Conservation (phyloP, 1,140 invertebrate species). For the Atopsyche davidsoni region DNA sequence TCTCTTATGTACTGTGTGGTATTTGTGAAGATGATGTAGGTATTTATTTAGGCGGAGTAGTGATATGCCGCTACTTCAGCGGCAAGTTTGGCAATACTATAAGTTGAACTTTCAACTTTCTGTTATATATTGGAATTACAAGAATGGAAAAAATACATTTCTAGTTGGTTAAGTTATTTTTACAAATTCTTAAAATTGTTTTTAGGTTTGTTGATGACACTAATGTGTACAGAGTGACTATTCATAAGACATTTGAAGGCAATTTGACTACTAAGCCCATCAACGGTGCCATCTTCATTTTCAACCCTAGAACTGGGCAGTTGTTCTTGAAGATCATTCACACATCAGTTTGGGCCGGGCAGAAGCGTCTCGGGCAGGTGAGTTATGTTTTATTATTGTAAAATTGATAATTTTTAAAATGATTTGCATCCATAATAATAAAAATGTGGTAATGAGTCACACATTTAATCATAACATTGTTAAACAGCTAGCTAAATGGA, state of each 20-base stretch:
- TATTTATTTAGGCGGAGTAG: no score
- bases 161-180: no score
- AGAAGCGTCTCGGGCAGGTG: slow-evolving; percentile 81
- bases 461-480: no score
- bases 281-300: slow-evolving; percentile 99
- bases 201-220: slow-evolving; percentile 93
- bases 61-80: no score
- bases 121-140: no score
- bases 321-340: slow-evolving; percentile 99
- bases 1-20: no score
- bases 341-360: slow-evolving; percentile 98
- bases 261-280: slow-evolving; percentile 99
- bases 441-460: not conserved
- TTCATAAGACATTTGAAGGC: slow-evolving; percentile 99
- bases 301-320: slow-evolving; percentile 99
- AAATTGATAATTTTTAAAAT: slow-evolving; percentile 8
- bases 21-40: no score
- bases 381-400: slow-evolving; percentile 12
- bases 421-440: not conserved
- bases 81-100: no score
- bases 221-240: slow-evolving; percentile 98
- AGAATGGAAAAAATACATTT: no score
- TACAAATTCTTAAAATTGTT: slow-evolving; percentile 13
- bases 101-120: no score
- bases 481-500: slow-evolving; percentile 96